Percentiles rank a stretch among this genome's conserved stretches.
Conservation (phyloP, 2,113 vertebrate species). For the Etia nguti region DNA sequence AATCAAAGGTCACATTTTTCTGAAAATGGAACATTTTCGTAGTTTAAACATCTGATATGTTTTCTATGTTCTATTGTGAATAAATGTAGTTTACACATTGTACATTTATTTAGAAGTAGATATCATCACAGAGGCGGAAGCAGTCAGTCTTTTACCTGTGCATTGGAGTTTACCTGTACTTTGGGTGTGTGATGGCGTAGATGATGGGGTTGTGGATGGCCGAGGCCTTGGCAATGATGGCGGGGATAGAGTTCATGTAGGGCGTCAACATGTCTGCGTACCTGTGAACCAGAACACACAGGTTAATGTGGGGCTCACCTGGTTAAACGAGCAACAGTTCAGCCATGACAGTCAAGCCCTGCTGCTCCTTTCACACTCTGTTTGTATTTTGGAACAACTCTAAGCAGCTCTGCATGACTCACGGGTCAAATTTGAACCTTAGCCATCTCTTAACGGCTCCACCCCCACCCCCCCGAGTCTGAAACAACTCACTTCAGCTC, state of each 20-base stretch:
- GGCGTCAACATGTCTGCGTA: constrained; percentile 87
- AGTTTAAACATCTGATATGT: not conserved
- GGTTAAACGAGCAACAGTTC: not conserved
- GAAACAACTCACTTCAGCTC: not conserved
- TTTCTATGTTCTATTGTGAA: not conserved
- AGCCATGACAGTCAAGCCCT: not conserved
- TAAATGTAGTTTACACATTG: rapidly evolving
- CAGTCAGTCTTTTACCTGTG: not conserved
- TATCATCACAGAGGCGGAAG: not conserved
- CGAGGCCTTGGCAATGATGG: constrained; percentile 94
- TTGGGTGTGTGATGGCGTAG: constrained; percentile 94
- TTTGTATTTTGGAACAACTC: not conserved
- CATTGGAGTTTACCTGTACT: constrained; percentile 80
- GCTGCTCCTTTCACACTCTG: not conserved
- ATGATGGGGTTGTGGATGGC: constrained; percentile 97
- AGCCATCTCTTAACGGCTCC: not conserved
- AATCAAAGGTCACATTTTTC: not conserved
- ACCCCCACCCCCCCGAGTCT: not conserved
- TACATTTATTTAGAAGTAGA: rapidly evolving
- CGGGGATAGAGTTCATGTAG: constrained; percentile 89
- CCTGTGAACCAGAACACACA: constrained; percentile 52
- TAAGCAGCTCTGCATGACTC: not conserved
- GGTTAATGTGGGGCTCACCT: not conserved
- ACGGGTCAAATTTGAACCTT: not conserved
- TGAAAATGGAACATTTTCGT: not conserved